Base-by-base conservation (phyloP, 2,888 invertebrate genomes). In the Seira sanloemensis region DNA sequence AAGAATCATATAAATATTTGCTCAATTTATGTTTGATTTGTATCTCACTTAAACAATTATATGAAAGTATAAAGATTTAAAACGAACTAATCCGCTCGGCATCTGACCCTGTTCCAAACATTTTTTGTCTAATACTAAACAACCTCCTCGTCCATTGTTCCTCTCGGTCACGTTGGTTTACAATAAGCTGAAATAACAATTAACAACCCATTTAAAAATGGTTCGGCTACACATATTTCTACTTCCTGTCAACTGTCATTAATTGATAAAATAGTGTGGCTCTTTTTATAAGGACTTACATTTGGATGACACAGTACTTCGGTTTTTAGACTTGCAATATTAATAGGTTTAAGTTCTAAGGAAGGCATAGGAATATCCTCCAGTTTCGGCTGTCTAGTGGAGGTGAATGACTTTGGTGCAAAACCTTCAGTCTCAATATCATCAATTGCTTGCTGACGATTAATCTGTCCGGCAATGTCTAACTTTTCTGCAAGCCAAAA, bases 361-460 rank as follows among this genome's bases (percentile, higher is more conserved):
- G 85, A 80, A 16, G 89, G 89, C 54, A 89, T 66, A 12, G 89
- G 89, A 73, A 89, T 89, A 27, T 88, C 88, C 26, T 88, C 88
- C 7, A 87, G 46, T 68, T 71, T 86, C 7, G 82, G 73, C 19
- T 84, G 58, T 65, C 75, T 82, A 1, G 86, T 66, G 1, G 88
- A 79, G 73, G 88, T 88, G 50, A 88, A 89, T 19, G 87, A 75
- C 68, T 87, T 86, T 19, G 85, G 87, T 18, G 77, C 85, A 85
- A 89, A 89, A 21, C 88, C 88, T 46, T 87, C 88, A 1, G 74
- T 79, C 50, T 89, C 89, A 21, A 89, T 87, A 19, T 87, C 87
- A 26, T 89, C 88, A 50, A 89, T 87, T 2, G 88, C 88, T 69
- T 87, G 84, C 16, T 86, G 54, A 23, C 89, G 80, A 65, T 85